Conservation (phyloP, 2,797 vertebrate species). For the Rhyacichthys aspro region DNA sequence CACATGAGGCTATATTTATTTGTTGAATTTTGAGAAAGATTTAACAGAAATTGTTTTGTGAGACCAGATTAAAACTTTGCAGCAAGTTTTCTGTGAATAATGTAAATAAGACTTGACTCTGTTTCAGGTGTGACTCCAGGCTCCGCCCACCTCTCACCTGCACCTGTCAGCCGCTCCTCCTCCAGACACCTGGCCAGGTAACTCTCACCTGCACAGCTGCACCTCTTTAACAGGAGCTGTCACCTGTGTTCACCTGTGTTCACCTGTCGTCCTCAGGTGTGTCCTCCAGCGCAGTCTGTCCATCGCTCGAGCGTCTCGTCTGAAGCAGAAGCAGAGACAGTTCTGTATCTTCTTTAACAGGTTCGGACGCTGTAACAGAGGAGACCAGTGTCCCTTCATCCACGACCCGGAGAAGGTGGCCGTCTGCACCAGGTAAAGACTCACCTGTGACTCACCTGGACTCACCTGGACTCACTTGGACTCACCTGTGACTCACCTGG, state of each 20-base stretch:
- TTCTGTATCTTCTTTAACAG: constrained; percentile 99
- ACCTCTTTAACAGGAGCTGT: too few relatives aligned
- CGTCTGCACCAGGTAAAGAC: constrained; percentile 91
- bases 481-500: too few relatives aligned
- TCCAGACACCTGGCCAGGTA: constrained; percentile 91
- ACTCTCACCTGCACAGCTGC: too few relatives aligned
- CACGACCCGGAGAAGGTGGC: constrained; percentile 97
- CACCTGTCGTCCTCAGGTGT: constrained; percentile 75
- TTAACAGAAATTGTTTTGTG: too few relatives aligned
- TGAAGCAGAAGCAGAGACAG: constrained; percentile 85
- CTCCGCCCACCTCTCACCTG: constrained; percentile 48
- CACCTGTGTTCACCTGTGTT: background rate
- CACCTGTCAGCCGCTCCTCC: constrained; percentile 58
- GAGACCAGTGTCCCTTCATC: constrained; percentile 88
- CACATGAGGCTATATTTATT: too few relatives aligned
- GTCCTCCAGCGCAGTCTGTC: constrained; percentile 92
- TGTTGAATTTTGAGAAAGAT: too few relatives aligned
- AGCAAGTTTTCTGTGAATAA: too few relatives aligned
- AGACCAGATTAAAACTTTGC: too few relatives aligned
- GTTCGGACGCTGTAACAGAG: constrained; percentile 91
- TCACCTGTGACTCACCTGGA: background rate
- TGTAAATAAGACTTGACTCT: background rate
- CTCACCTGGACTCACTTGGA: too few relatives aligned
- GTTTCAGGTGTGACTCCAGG: constrained; percentile 56
- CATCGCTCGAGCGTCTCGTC: constrained; percentile 89